These are phyloP conservation scores for Chrysodeixis includens DNA, from an alignment of 2,888 invertebrate genomes.

Conservation along the genomic window DNA sequence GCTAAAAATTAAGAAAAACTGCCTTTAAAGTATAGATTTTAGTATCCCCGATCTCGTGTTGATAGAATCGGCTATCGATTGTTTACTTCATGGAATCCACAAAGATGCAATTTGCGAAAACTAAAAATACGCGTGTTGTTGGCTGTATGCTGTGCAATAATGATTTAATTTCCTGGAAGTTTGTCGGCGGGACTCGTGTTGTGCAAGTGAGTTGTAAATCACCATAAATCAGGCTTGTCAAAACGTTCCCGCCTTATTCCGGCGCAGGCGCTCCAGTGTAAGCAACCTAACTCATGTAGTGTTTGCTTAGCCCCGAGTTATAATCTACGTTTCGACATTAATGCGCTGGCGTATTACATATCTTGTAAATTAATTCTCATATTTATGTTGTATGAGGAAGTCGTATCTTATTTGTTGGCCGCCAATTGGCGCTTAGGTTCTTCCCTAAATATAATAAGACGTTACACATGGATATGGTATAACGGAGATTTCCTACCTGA, in stretches of 20 bases:
- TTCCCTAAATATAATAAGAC: not conserved
- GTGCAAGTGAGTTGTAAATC: conserved; percentile 64
- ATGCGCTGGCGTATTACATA: conserved; percentile 37
- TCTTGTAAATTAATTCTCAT: conserved; percentile 44
- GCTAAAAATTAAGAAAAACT: conserved; percentile 2
- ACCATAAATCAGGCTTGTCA: conserved; percentile 70
- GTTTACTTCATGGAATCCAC: conserved; percentile 33
- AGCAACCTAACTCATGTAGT: conserved; percentile 51
- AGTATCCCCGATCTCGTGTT: conserved; percentile 10
- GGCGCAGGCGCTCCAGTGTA: conserved; percentile 44
- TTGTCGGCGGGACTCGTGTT: conserved; percentile 56
- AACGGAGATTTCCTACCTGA: not conserved
- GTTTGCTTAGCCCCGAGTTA: conserved; percentile 52
- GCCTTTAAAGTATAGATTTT: conserved; percentile 21
- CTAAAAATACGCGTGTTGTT: conserved; percentile 46
- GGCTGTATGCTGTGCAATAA: conserved; percentile 57
- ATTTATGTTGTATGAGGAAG: conserved; percentile 44
- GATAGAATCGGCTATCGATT: conserved; percentile 26
- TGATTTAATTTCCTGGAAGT: conserved; percentile 62
- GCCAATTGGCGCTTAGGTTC: conserved; percentile 7
- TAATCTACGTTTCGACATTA: conserved; percentile 45
- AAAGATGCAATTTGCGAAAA: conserved; percentile 33
- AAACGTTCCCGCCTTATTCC: conserved; percentile 64
- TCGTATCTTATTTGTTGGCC: conserved; percentile 31
- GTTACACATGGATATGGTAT: not conserved